A percentile compares a stretch with the other conserved stretches of the same genome.
Conservation (phyloP, 35 echinoderm and acorn worm species). For the Diadema setosum region DNA sequence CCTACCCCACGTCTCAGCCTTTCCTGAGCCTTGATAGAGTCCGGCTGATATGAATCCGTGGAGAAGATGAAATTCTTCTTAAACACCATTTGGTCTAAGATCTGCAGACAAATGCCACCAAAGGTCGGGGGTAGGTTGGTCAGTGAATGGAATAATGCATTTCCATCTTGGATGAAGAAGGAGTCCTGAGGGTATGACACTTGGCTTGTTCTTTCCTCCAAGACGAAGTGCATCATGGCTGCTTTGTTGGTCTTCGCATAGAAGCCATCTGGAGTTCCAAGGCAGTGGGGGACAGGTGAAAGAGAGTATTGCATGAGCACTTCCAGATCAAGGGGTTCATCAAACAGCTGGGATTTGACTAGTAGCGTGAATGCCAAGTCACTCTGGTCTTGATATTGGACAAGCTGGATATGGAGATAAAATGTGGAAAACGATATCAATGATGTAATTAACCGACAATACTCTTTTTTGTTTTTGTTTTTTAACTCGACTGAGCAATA, state of each 20-base stretch:
- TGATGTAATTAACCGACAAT: too few species aligned
- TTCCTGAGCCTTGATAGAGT: slow-evolving; percentile 62
- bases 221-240: slow-evolving; percentile 28
- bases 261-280: slow-evolving; percentile 67
- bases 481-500: too few species aligned
- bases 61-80: slow-evolving; percentile 64
- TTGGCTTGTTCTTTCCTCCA: slow-evolving; percentile 14
- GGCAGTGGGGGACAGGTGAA: slow-evolving; percentile 64
- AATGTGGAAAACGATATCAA: too few species aligned
- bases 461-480: too few species aligned
- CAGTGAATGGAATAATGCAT: slow-evolving; percentile 66
- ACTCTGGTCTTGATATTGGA: slow-evolving; percentile 57
- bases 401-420: slow-evolving; percentile 12
- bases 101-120: slow-evolving; percentile 36
- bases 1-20: slow-evolving; percentile 29
- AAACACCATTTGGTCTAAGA: slow-evolving; percentile 41
- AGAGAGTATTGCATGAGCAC: slow-evolving; percentile 68
- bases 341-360: slow-evolving; percentile 14
- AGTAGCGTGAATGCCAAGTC: slow-evolving; percentile 57
- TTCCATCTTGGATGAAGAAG: slow-evolving; percentile 51
- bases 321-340: slow-evolving; percentile 15
- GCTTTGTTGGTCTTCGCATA: slow-evolving; percentile 62
- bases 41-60: slow-evolving; percentile 41
- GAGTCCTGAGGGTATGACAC: slow-evolving; percentile 15
- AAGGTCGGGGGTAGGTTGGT: slow-evolving; percentile 27